Conservation (phyloP, 2,888 invertebrate genomes). For the Acrocyrtus sp. region DNA sequence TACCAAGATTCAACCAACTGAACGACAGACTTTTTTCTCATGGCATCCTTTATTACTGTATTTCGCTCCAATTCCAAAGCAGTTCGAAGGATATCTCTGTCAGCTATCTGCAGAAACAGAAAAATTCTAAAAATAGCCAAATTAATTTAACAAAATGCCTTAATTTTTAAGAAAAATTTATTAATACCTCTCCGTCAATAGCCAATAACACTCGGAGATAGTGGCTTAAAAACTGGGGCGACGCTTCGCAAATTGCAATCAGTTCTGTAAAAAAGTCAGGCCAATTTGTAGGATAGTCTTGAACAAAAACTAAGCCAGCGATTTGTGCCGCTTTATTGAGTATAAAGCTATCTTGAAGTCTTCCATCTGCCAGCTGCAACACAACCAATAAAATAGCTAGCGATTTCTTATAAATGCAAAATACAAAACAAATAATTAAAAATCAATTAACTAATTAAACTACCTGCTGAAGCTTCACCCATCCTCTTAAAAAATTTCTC, state of each 20-base stretch:
- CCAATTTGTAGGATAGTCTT: conserved; percentile 71
- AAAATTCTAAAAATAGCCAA: too few relatives aligned
- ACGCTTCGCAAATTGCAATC: conserved; percentile 64
- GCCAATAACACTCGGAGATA: conserved; percentile 69
- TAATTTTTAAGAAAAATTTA: too few relatives aligned
- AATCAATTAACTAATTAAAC: conserved; percentile 7
- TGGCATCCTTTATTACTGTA: conserved; percentile 70
- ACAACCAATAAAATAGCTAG: conserved; percentile 19
- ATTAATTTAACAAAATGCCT: too few relatives aligned
- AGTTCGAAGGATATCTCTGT: conserved; percentile 68
- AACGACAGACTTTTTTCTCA: conserved; percentile 70
- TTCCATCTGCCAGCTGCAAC: conserved; percentile 20
- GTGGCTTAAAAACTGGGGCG: conserved; percentile 67
- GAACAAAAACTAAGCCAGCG: conserved; percentile 69
- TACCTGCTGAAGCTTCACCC: conserved; percentile 64
- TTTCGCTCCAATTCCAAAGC: conserved; percentile 68
- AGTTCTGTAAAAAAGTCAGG: conserved; percentile 70
- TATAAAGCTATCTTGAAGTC: conserved; percentile 67
- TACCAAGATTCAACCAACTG: conserved; percentile 71
- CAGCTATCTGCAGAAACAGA: conserved; percentile 65
- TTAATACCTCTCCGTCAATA: conserved; percentile 71
- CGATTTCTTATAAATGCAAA: too few relatives aligned
- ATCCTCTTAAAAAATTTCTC: conserved; percentile 66
- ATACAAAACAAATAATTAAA: too few relatives aligned
- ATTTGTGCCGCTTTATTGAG: conserved; percentile 71